Conservation (phyloP, 2,888 invertebrate genomes). For the Dorcus parallelipipedus region DNA sequence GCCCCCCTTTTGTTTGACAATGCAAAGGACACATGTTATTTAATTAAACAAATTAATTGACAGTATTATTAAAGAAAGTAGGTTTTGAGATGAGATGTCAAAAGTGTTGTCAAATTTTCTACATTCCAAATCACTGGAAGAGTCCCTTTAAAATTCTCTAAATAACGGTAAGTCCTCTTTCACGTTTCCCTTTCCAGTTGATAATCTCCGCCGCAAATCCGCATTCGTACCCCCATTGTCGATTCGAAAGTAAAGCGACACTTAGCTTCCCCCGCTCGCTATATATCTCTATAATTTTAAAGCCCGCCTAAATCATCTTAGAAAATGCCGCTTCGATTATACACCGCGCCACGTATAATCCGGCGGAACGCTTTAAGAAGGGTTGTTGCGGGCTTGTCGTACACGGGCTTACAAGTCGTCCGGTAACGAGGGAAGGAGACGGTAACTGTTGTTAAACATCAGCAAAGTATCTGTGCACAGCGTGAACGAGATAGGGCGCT, state of each 20-base stretch:
- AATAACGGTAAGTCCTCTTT: constrained; percentile 10
- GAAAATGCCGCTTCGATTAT: constrained; percentile 26
- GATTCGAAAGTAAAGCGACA: neutral
- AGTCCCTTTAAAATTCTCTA: constrained; percentile 9
- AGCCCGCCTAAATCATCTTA: constrained; percentile 23
- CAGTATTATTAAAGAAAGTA: no score
- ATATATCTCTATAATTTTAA: constrained; percentile 8
- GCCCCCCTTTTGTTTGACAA: neutral
- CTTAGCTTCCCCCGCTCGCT: constrained; percentile 5
- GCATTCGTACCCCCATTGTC: neutral
- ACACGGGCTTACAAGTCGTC: neutral
- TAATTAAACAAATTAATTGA: no score
- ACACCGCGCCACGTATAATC: constrained; percentile 20
- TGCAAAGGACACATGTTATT: no score
- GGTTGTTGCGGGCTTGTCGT: constrained; percentile 13
- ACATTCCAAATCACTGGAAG: constrained; percentile 12
- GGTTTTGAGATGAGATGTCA: constrained; percentile 5
- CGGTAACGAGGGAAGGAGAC: neutral
- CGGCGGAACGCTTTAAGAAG: constrained; percentile 24
- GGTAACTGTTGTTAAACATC: neutral
- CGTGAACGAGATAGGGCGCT: neutral
- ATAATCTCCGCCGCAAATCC: constrained; percentile 2
- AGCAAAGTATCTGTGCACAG: neutral
- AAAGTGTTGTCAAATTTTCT: constrained; percentile 15
- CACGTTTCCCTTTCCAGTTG: neutral